These are phyloP conservation scores for Tragopan temminckii DNA, from an alignment of 2,797 vertebrate genomes.

Conservation along the genomic window DNA sequence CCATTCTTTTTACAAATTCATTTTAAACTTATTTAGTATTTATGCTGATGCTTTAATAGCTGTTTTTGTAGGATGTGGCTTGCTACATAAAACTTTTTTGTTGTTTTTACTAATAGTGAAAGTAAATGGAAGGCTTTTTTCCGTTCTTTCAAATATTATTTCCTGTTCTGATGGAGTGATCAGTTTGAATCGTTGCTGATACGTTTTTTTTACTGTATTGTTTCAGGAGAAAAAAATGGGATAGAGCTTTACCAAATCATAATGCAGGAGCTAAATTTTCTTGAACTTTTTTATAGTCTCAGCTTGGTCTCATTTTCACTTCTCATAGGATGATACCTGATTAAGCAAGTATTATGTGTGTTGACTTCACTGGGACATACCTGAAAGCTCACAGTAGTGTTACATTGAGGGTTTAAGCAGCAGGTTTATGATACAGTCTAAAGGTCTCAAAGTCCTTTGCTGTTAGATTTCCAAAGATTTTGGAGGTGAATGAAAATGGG, in stretches of 20 bases:
- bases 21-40: conserved; percentile 46
- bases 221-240: not conserved
- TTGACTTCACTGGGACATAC: not conserved
- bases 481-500: not conserved
- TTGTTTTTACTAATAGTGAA: conserved; percentile 9
- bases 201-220: not conserved
- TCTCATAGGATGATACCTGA: not conserved
- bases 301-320: conserved; percentile 26
- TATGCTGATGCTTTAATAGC: conserved; percentile 14
- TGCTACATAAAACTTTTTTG: not conserved
- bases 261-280: conserved; percentile 28
- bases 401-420: not conserved
- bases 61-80: conserved; percentile 25
- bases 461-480: conserved; percentile 28
- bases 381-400: not conserved
- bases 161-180: conserved; percentile 26
- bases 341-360: not conserved
- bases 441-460: conserved; percentile 21
- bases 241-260: conserved; percentile 2
- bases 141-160: not conserved
- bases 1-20: conserved; percentile 37
- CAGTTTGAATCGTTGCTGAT: not conserved
- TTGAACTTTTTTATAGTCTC: conserved; percentile 2
- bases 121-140: not conserved
- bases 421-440: conserved; percentile 17